Percentiles rank a stretch among this genome's conserved stretches.
phyloP scores from a whole-genome alignment of 1,140 invertebrate genomes.

The Ceratosolen solmsi region DNA sequence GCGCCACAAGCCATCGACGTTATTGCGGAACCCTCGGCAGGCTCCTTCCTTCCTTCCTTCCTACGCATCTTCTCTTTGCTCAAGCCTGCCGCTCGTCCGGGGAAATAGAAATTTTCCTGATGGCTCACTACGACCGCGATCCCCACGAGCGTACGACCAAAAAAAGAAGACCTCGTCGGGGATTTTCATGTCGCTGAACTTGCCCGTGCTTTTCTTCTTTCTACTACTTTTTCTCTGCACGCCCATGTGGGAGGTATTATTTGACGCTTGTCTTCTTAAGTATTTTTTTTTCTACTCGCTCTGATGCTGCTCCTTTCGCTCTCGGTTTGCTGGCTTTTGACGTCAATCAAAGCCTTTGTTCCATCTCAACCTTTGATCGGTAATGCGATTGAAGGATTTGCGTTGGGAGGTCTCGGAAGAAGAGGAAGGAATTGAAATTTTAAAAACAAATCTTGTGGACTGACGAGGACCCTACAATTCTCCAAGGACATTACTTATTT shows the following conservation, averaged over 20 bases:
- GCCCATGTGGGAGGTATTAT: neutral
- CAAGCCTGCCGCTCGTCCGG: neutral
- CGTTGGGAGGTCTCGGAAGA: no score
- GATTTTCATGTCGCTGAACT: constrained; percentile 28
- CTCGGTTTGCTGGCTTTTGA: neutral
- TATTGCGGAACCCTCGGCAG: constrained; percentile 55
- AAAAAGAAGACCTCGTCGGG: neutral
- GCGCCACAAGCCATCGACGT: constrained; percentile 50
- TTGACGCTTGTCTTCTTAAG: neutral
- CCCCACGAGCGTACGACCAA: neutral
- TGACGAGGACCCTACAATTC: neutral
- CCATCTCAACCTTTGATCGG: neutral
- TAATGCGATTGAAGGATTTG: neutral
- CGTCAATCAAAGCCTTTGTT: neutral
- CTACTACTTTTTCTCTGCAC: neutral
- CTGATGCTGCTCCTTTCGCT: neutral
- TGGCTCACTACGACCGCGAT: constrained; percentile 7
- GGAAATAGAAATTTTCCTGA: constrained; percentile 26
- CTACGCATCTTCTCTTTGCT: constrained; percentile 6
- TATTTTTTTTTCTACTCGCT: neutral
- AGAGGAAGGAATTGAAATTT: constrained; percentile 40
- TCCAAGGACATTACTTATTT: neutral
- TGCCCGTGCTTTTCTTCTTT: neutral
- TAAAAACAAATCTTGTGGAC: neutral
- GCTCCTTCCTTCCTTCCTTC: neutral